Percentiles rank a stretch among this genome's conserved stretches.
phyloP scores from a whole-genome alignment of 92 coral and sea anemone genomes.

The Actinostola sp. region DNA sequence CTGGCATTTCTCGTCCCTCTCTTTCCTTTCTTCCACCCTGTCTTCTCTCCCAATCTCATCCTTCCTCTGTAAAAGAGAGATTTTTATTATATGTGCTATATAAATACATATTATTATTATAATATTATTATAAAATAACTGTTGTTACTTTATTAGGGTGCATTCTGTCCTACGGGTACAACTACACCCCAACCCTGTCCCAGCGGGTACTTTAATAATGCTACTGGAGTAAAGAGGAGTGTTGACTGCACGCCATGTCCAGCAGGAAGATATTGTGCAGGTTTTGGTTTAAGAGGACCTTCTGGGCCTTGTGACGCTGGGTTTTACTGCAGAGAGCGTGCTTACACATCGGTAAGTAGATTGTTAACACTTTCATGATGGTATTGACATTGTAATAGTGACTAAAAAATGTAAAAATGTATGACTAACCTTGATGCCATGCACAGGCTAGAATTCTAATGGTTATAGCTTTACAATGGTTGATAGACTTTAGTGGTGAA shows the following conservation, averaged over 20 bases:
- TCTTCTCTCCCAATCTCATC: too few relatives aligned
- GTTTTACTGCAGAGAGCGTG: constrained; percentile 90
- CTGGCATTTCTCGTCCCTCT: too few relatives aligned
- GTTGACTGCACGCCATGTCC: constrained; percentile 95
- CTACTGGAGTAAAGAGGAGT: constrained; percentile 92
- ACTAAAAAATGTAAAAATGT: too few relatives aligned
- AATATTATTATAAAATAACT: too few relatives aligned
- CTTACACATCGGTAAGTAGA: constrained; percentile 89
- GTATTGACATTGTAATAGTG: too few relatives aligned
- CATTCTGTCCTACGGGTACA: constrained; percentile 96
- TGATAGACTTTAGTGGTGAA: too few relatives aligned
- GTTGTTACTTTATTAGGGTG: constrained; percentile 62
- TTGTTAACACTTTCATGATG: too few relatives aligned
- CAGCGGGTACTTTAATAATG: constrained; percentile 92
- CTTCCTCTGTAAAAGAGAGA: too few relatives aligned
- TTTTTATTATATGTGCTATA: too few relatives aligned
- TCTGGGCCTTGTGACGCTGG: constrained; percentile 99
- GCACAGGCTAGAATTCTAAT: too few relatives aligned
- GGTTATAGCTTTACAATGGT: too few relatives aligned
- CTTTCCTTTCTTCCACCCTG: background rate
- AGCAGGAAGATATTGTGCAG: constrained; percentile 97
- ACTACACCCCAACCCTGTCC: constrained; percentile 97
- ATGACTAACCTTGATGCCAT: too few relatives aligned
- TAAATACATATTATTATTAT: background rate
- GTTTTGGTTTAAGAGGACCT: constrained; percentile 79